Conservation (phyloP, 2,888 invertebrate genomes). For the Azorinus chamasolen region DNA sequence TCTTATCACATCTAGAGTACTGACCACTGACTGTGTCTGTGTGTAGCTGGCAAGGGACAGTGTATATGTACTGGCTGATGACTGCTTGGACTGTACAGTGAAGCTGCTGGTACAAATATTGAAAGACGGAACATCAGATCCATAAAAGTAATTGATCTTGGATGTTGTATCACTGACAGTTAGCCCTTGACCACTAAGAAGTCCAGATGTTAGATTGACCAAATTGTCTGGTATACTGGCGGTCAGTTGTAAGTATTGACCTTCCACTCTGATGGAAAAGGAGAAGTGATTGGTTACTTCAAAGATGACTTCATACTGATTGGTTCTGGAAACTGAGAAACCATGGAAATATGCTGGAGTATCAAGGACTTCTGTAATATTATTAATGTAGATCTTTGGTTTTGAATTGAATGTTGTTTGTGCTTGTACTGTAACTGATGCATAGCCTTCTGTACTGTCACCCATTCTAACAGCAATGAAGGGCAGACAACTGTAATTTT, state of each 20-base stretch:
- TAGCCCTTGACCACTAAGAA: conserved; percentile 39
- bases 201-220: conserved; percentile 55
- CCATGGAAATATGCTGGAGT: conserved; percentile 65
- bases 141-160: conserved; percentile 36
- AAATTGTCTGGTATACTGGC: conserved; percentile 33
- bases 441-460: conserved; percentile 61
- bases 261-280: conserved; percentile 56
- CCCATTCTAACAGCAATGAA: conserved; percentile 70
- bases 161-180: conserved; percentile 10
- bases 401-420: conserved; percentile 39
- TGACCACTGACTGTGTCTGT: conserved; percentile 41
- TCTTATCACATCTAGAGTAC: conserved; percentile 43
- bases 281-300: conserved; percentile 44
- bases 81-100: conserved; percentile 21
- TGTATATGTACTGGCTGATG: conserved; percentile 23
- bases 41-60: conserved; percentile 32
- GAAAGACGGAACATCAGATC: conserved; percentile 31
- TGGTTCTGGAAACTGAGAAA: conserved; percentile 55
- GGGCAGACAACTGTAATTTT: conserved; percentile 71
- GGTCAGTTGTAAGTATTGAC: conserved; percentile 61
- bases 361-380: conserved; percentile 52
- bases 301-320: conserved; percentile 55
- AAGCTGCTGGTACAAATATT: conserved; percentile 54
- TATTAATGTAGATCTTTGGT: conserved; percentile 63
- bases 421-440: conserved; percentile 64